These are phyloP conservation scores for Poecilia velifera DNA, from an alignment of 2,797 vertebrate genomes.

Conservation along the genomic window DNA sequence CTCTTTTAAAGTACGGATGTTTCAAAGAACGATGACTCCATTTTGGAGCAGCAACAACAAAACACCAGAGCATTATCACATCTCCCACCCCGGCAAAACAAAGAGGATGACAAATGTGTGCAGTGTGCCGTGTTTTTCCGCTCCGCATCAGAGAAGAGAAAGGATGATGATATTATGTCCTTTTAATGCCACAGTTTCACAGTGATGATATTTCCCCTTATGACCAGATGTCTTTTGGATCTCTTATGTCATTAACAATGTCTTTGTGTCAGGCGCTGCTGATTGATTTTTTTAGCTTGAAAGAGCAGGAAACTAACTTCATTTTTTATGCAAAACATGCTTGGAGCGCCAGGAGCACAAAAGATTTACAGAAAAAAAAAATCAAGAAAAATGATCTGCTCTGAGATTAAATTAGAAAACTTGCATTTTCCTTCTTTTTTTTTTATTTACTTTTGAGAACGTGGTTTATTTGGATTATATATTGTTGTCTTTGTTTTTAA, in stretches of 20 bases:
- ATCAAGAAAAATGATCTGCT: background rate
- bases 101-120: conserved; percentile 45
- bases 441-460: background rate
- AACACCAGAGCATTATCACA: conserved; percentile 29
- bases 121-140: conserved; percentile 19
- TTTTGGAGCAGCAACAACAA: conserved; percentile 42
- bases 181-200: conserved; percentile 24
- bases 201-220: conserved; percentile 3
- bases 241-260: background rate
- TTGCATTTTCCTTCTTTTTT: background rate
- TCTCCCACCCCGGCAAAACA: conserved; percentile 39
- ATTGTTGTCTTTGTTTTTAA: background rate
- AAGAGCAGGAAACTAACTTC: background rate
- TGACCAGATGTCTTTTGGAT: conserved; percentile 3
- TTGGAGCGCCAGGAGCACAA: background rate
- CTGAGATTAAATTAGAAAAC: background rate
- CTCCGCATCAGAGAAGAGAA: conserved; percentile 20
- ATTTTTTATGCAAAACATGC: background rate
- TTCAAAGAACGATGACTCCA: conserved; percentile 31
- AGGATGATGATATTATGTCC: conserved; percentile 22
- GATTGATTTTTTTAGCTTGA: background rate
- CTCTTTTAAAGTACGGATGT: background rate
- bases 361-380: background rate
- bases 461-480: background rate
- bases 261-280: background rate